Percentiles rank a stretch among this genome's conserved stretches.
phyloP scores from a whole-genome alignment of 1,140 invertebrate genomes.

The Euura lappo region DNA sequence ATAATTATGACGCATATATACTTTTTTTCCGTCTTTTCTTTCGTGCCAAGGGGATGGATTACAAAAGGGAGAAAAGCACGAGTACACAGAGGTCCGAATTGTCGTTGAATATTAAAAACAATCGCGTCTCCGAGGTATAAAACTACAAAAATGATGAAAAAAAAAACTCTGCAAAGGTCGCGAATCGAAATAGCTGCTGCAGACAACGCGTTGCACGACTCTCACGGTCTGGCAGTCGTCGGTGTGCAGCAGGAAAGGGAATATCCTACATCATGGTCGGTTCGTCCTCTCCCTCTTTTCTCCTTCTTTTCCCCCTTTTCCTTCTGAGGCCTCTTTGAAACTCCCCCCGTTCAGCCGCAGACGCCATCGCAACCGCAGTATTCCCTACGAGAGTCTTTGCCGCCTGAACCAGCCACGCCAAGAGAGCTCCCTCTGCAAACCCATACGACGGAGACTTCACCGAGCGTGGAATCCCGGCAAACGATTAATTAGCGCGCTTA shows the following conservation, averaged over 20 bases:
- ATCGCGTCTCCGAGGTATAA: slow-evolving; percentile 20
- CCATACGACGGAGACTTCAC: neutral
- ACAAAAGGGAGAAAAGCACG: slow-evolving; percentile 13
- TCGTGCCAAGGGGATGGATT: slow-evolving; percentile 13
- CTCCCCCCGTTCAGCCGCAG: neutral
- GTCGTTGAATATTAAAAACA: slow-evolving; percentile 44
- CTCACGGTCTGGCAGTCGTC: neutral
- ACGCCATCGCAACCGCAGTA: neutral
- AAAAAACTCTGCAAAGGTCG: slow-evolving; percentile 22
- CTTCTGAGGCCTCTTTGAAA: neutral
- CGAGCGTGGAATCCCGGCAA: neutral
- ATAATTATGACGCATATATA: neutral
- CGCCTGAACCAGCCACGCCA: neutral
- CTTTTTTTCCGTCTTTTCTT: neutral
- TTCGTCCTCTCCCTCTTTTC: slow-evolving; percentile 7
- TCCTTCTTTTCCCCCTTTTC: neutral
- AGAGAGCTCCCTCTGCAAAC: neutral
- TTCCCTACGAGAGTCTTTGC: neutral
- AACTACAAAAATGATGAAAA: slow-evolving; percentile 20
- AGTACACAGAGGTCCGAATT: slow-evolving; percentile 15
- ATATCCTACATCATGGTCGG: neutral
- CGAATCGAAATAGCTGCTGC: neutral
- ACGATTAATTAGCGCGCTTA: neutral
- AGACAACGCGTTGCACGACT: neutral
- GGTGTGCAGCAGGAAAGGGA: neutral